phyloP scores from a whole-genome alignment of 2,888 invertebrate genomes.

The Oegoconia quadripuncta region DNA sequence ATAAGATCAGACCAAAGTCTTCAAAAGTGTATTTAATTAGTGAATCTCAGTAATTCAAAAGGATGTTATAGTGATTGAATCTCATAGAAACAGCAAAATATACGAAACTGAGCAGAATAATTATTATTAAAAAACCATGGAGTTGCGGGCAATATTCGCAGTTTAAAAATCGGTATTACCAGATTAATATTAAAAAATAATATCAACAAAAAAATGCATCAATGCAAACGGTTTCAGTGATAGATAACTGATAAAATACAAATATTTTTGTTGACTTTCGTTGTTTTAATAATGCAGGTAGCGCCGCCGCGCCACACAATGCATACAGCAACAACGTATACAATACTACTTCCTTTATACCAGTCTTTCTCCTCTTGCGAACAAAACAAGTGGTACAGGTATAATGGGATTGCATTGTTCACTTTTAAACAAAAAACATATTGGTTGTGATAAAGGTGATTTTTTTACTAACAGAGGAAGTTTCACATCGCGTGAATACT shows the following conservation, averaged over 20 bases:
- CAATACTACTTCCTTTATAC: slow-evolving; percentile 43
- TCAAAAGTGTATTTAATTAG: too few relatives aligned
- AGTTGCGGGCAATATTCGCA: too few relatives aligned
- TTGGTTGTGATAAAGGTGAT: slow-evolving; percentile 3
- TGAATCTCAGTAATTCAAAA: too few relatives aligned
- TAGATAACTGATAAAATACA: neutral
- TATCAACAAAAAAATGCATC: too few relatives aligned
- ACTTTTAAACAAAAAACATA: slow-evolving; percentile 15
- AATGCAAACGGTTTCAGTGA: neutral
- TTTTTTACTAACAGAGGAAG: neutral
- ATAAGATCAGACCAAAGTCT: too few relatives aligned
- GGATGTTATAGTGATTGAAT: too few relatives aligned
- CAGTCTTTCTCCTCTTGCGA: slow-evolving; percentile 34
- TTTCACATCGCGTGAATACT: neutral
- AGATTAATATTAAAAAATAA: too few relatives aligned
- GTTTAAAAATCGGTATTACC: too few relatives aligned
- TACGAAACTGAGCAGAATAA: too few relatives aligned
- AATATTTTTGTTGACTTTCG: slow-evolving; percentile 2
- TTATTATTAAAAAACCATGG: too few relatives aligned
- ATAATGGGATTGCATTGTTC: slow-evolving; percentile 32
- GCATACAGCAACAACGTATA: slow-evolving; percentile 33
- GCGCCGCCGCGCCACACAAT: slow-evolving; percentile 26
- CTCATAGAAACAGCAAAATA: too few relatives aligned
- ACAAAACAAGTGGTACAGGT: slow-evolving; percentile 40
- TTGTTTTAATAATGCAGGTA: slow-evolving; percentile 26